These are phyloP conservation scores for Brenthis ino DNA, from an alignment of 2,888 invertebrate species.

Conservation along the genomic window DNA sequence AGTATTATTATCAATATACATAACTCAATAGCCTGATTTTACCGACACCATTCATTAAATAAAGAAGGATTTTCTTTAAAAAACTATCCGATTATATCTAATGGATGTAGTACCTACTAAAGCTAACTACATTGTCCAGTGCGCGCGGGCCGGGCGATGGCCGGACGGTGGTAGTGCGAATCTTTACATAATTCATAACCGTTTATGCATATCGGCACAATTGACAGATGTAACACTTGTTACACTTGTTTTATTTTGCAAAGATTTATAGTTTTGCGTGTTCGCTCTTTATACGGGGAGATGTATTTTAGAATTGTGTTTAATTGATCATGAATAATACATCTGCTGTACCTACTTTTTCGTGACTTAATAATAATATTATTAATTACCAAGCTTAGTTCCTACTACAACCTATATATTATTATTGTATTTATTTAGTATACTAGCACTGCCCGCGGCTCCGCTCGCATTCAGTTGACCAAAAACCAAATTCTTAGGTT, in stretches of 20 bases:
- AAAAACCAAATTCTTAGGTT: too few relatives aligned
- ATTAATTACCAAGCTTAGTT: background rate
- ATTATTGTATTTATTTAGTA: too few relatives aligned
- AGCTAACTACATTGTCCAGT: slow-evolving; percentile 52
- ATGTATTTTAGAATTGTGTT: slow-evolving; percentile 18
- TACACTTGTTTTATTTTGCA: slow-evolving; percentile 41
- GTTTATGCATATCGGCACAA: slow-evolving; percentile 72
- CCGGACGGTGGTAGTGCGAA: slow-evolving; percentile 50
- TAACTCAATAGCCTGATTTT: too few relatives aligned
- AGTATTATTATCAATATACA: background rate
- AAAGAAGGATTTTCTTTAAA: background rate
- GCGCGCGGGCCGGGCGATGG: slow-evolving; percentile 25
- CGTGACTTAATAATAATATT: background rate
- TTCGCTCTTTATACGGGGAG: slow-evolving; percentile 22
- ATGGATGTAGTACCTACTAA: background rate
- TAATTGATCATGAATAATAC: slow-evolving; percentile 15
- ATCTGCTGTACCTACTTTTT: background rate
- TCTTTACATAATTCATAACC: slow-evolving; percentile 78
- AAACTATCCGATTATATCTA: too few relatives aligned
- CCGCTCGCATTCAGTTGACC: too few relatives aligned
- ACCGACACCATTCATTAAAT: too few relatives aligned
- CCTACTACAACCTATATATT: too few relatives aligned
- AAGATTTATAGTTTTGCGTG: slow-evolving; percentile 38
- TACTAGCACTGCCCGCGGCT: too few relatives aligned
- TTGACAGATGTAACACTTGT: slow-evolving; percentile 71